Evolutionary conservation across 2,888 invertebrate species (phyloP).

Genomic region (Drosophila birchii): DNA sequence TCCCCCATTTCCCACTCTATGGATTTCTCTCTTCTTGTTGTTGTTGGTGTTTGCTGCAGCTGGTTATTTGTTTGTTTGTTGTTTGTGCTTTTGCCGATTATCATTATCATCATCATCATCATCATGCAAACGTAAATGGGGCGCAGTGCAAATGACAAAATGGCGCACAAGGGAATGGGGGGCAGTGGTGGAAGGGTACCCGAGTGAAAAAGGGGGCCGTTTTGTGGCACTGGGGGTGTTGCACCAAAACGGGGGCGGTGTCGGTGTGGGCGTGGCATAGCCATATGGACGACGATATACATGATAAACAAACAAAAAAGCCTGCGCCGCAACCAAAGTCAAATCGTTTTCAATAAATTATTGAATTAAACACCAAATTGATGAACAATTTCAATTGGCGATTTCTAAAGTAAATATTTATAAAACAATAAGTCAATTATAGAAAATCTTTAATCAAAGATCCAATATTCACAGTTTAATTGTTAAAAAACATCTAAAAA

Average conservation of each 20-base stretch:
- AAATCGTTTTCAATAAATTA: not conserved
- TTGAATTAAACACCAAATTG: not conserved
- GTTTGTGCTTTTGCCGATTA: slow-evolving; percentile 24
- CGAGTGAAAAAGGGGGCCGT: slow-evolving; percentile 1
- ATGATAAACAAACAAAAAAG: slow-evolving; percentile 9
- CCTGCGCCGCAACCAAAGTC: not conserved
- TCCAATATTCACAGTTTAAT: not conserved
- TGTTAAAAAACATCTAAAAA: too few species aligned
- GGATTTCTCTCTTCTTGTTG: not conserved
- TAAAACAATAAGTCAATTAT: not conserved
- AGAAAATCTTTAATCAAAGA: not conserved
- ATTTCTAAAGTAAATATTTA: not conserved
- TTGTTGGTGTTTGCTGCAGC: not conserved
- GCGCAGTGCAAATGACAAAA: slow-evolving; percentile 25
- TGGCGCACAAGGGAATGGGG: slow-evolving; percentile 24
- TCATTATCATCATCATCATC: slow-evolving; percentile 14
- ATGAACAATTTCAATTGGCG: not conserved
- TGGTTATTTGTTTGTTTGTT: slow-evolving; percentile 18
- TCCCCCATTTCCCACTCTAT: slow-evolving; percentile 8
- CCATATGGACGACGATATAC: slow-evolving; percentile 10
- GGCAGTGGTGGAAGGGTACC: not conserved
- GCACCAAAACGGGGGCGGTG: slow-evolving; percentile 16
- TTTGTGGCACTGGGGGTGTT: slow-evolving; percentile 9
- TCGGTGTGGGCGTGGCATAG: slow-evolving; percentile 24
- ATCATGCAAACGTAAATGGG: slow-evolving; percentile 27